These are phyloP conservation scores for Axea sp. DNA, from an alignment of 2,888 invertebrate species.

Conservation along the genomic window DNA sequence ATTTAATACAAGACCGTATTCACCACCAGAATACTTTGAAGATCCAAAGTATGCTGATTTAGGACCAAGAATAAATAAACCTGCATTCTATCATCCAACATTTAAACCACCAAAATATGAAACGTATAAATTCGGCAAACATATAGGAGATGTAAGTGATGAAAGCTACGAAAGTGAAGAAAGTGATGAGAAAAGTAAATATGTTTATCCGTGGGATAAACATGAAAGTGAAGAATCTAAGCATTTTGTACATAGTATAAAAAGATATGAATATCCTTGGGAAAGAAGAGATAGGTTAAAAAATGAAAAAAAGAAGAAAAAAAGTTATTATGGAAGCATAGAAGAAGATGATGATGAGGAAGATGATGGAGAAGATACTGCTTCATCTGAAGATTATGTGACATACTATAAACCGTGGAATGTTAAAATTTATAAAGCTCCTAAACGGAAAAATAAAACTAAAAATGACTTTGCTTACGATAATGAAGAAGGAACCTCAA, in stretches of 20 bases:
- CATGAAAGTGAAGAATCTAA: slow-evolving; percentile 64
- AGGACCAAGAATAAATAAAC: slow-evolving; percentile 73
- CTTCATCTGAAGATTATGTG: slow-evolving; percentile 46
- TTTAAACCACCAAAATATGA: slow-evolving; percentile 66
- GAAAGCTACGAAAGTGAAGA: slow-evolving; percentile 58
- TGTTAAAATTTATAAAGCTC: slow-evolving; percentile 22
- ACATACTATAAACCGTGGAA: slow-evolving; percentile 30
- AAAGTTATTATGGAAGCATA: slow-evolving; percentile 56
- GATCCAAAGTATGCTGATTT: slow-evolving; percentile 71
- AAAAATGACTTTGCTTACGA: slow-evolving; percentile 11
- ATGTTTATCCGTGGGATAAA: slow-evolving; percentile 72
- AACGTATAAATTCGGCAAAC: slow-evolving; percentile 44
- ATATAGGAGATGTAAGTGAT: slow-evolving; percentile 28
- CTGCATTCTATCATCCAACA: slow-evolving; percentile 72
- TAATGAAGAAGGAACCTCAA: slow-evolving; percentile 29
- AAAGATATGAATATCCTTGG: slow-evolving; percentile 75
- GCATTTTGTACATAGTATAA: slow-evolving; percentile 49
- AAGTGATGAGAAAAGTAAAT: slow-evolving; percentile 63
- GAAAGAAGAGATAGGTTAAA: slow-evolving; percentile 72
- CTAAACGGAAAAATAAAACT: slow-evolving; percentile 15
- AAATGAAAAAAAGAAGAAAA: slow-evolving; percentile 48
- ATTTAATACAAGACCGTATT: slow-evolving; percentile 70
- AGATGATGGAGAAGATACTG: slow-evolving; percentile 29
- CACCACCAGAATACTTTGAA: slow-evolving; percentile 72
- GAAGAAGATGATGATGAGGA: slow-evolving; percentile 58